Percentiles rank a stretch among this genome's conserved stretches.
Conservation (phyloP, 2,888 invertebrate species). For the Melanchra persicariae region DNA sequence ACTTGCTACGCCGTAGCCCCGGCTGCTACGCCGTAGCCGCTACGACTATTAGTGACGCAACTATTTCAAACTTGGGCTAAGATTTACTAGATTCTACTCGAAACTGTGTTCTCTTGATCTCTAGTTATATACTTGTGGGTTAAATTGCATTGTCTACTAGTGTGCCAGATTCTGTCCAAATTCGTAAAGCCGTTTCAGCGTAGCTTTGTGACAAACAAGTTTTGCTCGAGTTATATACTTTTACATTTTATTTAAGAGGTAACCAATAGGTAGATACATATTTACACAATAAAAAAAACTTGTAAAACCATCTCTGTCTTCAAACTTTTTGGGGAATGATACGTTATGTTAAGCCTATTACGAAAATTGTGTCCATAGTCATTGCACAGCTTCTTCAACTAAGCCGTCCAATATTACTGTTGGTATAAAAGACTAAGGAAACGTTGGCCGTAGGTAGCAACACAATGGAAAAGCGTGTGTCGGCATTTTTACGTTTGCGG, state of each 20-base stretch:
- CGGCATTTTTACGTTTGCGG: neutral
- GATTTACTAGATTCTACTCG: slow-evolving; percentile 7
- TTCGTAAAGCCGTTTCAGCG: neutral
- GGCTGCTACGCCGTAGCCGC: slow-evolving; percentile 1
- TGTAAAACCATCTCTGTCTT: too few species aligned
- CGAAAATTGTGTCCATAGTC: neutral
- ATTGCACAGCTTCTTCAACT: slow-evolving; percentile 4
- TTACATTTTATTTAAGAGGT: neutral
- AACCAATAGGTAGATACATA: neutral
- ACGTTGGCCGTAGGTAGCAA: neutral
- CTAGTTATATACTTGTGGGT: neutral
- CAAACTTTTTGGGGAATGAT: too few species aligned
- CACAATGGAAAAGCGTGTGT: neutral
- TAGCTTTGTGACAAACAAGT: neutral
- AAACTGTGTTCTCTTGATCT: slow-evolving; percentile 11
- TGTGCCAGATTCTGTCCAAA: neutral
- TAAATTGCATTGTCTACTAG: slow-evolving; percentile 17
- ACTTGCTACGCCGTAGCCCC: slow-evolving; percentile 33
- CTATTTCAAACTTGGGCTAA: slow-evolving; percentile 23
- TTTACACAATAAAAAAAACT: too few species aligned
- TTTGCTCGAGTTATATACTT: neutral
- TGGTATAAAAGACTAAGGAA: slow-evolving; percentile 24
- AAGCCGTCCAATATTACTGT: slow-evolving; percentile 36
- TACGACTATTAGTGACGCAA: slow-evolving; percentile 10
- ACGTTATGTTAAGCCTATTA: too few species aligned